phyloP scores from a whole-genome alignment of 2,113 vertebrate genomes.

The Merops nubicus region DNA sequence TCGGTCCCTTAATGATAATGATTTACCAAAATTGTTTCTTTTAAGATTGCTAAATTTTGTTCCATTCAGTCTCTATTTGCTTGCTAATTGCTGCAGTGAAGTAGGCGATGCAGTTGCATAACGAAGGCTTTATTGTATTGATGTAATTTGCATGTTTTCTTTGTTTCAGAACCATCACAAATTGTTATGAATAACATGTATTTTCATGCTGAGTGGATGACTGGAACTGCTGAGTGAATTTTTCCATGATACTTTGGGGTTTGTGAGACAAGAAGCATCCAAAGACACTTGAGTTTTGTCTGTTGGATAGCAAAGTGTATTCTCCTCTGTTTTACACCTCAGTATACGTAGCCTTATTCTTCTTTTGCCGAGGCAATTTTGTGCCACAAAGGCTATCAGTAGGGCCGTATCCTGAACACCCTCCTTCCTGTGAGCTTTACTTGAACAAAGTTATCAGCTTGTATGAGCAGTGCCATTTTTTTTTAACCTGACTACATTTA shows the following conservation, averaged over 20 bases:
- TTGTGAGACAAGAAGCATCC: background rate
- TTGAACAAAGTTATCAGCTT: background rate
- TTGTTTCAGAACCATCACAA: slow-evolving; percentile 43
- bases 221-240: background rate
- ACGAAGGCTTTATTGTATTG: slow-evolving; percentile 38
- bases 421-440: background rate
- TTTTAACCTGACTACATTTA: background rate
- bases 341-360: background rate
- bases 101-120: slow-evolving; percentile 14
- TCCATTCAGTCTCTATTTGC: background rate
- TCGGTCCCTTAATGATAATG: background rate
- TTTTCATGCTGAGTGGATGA: slow-evolving; percentile 21
- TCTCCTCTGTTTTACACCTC: background rate
- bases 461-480: background rate
- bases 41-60: background rate
- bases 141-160: slow-evolving; percentile 44
- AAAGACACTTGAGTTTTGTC: background rate
- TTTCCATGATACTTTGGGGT: background rate
- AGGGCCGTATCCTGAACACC: background rate
- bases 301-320: background rate
- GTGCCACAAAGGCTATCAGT: background rate
- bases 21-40: slow-evolving; percentile 18
- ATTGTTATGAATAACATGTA: slow-evolving; percentile 33
- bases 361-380: background rate
- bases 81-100: slow-evolving; percentile 17